phyloP scores from a whole-genome alignment of 1,140 invertebrate genomes.

The Copidosoma floridanum region DNA sequence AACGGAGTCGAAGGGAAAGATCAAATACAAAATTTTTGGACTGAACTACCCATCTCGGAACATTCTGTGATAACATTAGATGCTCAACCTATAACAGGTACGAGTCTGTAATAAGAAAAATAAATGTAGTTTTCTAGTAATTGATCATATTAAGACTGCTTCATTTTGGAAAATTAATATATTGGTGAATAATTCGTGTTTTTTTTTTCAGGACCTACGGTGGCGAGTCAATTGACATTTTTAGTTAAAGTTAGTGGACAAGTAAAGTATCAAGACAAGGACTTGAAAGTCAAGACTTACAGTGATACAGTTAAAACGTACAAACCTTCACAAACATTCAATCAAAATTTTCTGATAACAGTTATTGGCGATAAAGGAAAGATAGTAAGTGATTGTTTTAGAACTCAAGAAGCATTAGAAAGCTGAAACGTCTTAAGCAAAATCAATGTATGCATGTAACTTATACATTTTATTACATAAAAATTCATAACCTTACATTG shows the following conservation, averaged over 20 bases:
- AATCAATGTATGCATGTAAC: no score
- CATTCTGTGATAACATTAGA: slow-evolving; percentile 72
- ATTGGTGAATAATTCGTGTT: slow-evolving; percentile 11
- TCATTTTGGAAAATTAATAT: no score
- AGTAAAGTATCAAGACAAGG: slow-evolving; percentile 66
- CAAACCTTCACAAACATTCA: no score
- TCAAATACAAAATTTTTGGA: slow-evolving; percentile 75
- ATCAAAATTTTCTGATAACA: slow-evolving; percentile 80
- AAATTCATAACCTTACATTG: no score
- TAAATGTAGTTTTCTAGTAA: slow-evolving; percentile 20
- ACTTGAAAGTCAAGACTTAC: no score
- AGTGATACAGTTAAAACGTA: no score
- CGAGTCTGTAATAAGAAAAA: no score
- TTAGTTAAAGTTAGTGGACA: slow-evolving; percentile 73
- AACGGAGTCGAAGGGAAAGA: slow-evolving; percentile 72
- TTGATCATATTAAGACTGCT: no score
- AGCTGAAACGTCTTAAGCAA: slow-evolving; percentile 10
- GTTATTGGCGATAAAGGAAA: slow-evolving; percentile 84
- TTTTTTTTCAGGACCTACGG: slow-evolving; percentile 54
- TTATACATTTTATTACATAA: no score
- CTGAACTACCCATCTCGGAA: slow-evolving; percentile 70
- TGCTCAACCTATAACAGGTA: slow-evolving; percentile 75
- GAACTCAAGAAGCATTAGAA: slow-evolving; percentile 65
- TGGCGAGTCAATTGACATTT: slow-evolving; percentile 68
- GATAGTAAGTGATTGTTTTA: slow-evolving; percentile 79